These are phyloP conservation scores for Drosophila buzzatii DNA, from an alignment of 2,888 invertebrate genomes.

Conservation along the genomic window DNA sequence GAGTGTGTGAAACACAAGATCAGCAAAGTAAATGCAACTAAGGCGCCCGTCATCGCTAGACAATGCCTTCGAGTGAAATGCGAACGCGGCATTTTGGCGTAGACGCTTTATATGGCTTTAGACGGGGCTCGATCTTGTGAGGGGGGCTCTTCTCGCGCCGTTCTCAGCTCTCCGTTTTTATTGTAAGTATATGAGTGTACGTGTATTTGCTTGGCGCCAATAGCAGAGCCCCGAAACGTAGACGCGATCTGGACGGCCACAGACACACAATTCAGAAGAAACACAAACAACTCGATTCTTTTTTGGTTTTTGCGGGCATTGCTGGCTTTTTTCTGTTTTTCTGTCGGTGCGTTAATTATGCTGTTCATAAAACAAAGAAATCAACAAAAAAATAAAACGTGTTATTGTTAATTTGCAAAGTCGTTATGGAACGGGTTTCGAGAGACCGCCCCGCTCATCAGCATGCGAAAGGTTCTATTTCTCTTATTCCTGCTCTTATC, in stretches of 20 bases:
- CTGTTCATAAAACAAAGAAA: constrained; percentile 45
- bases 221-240: constrained; percentile 29
- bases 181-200: constrained; percentile 21
- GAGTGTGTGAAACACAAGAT: constrained; percentile 80
- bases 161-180: constrained; percentile 21
- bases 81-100: constrained; percentile 81
- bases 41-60: constrained; percentile 81
- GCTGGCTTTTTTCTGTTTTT: background rate
- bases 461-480: constrained; percentile 32
- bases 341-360: constrained; percentile 53
- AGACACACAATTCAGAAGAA: constrained; percentile 32
- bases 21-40: constrained; percentile 76
- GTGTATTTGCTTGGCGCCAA: constrained; percentile 29
- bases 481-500: constrained; percentile 38
- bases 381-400: constrained; percentile 25
- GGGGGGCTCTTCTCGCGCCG: background rate
- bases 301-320: constrained; percentile 21
- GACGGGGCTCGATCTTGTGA: constrained; percentile 19
- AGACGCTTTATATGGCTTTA: constrained; percentile 67
- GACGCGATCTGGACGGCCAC: constrained; percentile 19
- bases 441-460: constrained; percentile 24
- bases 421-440: constrained; percentile 39
- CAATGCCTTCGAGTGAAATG: constrained; percentile 82
- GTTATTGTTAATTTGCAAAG: constrained; percentile 36
- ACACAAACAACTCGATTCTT: constrained; percentile 40